Evolutionary conservation across 2,888 invertebrate genomes (phyloP), one percentile per base, ranked within the genome.

Genomic region (Mythimna lalbum): DNA sequence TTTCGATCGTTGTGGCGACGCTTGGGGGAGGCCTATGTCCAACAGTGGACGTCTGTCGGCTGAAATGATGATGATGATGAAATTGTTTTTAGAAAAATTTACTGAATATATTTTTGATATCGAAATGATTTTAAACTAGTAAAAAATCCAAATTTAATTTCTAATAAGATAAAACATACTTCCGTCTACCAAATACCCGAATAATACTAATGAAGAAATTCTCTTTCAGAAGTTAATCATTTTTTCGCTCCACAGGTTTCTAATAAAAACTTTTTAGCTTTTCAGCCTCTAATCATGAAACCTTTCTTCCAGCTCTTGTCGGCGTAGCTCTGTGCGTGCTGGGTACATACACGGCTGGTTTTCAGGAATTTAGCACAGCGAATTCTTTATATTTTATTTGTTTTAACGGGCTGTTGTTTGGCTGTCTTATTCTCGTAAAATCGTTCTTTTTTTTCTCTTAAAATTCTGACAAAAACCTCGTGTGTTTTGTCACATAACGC

Each of bases 171-270:
- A 36, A 39, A 4, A 14, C 0, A 43, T 62, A 55, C 74, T 80
- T 84, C 84, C 82, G 72, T 55, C 43, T 76, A 66, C 76, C 86
- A 85, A 78, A n/a, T 4, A 31, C 3, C 17, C 4, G 2, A 63
- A 72, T 62, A 62, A 74, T 47, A 59, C 62, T 85, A 85, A 85
- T 84, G 0, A 56, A 12, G 1, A 21, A 2, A 14, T 63, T 84
- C 10, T 68, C 57, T 86, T 86, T 81, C 86, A 86, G 86, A 60
- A 69, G 14, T 80, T 94, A 93, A 93, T 91, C 0, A 55, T 0
- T 74, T 21, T 86, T 92, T 93, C 83, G 70, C 71, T 93, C 91
- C 93, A 92, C 95, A 95, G 94, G 83, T 76, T 64, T 66, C 89
- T 91, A 92, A 93, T 90, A 10, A 27, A 53, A 53, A 12, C 63